These are phyloP conservation scores for Drosophila bocki DNA, from an alignment of 1,140 invertebrate species.

Conservation along the genomic window DNA sequence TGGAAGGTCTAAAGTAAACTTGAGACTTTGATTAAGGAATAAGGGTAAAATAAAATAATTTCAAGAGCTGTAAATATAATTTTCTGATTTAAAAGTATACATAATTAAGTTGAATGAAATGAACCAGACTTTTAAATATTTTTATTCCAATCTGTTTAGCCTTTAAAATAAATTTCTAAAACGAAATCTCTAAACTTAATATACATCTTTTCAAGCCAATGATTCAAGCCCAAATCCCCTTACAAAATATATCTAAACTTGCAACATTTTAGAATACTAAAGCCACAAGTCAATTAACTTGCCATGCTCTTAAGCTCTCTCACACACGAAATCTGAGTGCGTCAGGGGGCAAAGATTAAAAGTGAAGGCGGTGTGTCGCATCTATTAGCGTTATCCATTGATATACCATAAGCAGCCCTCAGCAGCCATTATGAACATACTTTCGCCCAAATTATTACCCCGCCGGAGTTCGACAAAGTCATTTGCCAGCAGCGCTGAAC, in stretches of 20 bases:
- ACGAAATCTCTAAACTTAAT: neutral
- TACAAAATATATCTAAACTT: neutral
- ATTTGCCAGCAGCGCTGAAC: constrained; percentile 32
- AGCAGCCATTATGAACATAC: constrained; percentile 41
- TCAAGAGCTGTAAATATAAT: no score
- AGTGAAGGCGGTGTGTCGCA: constrained; percentile 25
- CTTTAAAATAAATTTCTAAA: neutral
- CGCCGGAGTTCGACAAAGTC: constrained; percentile 49
- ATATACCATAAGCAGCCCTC: constrained; percentile 34
- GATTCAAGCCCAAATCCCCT: neutral
- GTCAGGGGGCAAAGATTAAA: constrained; percentile 20
- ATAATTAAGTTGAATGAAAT: no score
- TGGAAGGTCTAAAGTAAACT: neutral
- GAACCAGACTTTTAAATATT: no score
- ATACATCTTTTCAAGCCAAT: no score
- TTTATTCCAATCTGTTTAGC: no score
- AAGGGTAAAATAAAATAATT: no score
- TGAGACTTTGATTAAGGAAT: neutral
- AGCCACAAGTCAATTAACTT: constrained; percentile 9
- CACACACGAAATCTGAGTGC: neutral
- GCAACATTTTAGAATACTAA: neutral
- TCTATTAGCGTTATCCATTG: constrained; percentile 48
- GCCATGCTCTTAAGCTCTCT: neutral
- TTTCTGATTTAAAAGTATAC: no score
- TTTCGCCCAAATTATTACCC: constrained; percentile 40